Percentiles rank a stretch among this genome's conserved stretches.
These are phyloP conservation scores for Orthonyx spaldingii DNA, from an alignment of 2,113 vertebrate species.

Conservation along the genomic window DNA sequence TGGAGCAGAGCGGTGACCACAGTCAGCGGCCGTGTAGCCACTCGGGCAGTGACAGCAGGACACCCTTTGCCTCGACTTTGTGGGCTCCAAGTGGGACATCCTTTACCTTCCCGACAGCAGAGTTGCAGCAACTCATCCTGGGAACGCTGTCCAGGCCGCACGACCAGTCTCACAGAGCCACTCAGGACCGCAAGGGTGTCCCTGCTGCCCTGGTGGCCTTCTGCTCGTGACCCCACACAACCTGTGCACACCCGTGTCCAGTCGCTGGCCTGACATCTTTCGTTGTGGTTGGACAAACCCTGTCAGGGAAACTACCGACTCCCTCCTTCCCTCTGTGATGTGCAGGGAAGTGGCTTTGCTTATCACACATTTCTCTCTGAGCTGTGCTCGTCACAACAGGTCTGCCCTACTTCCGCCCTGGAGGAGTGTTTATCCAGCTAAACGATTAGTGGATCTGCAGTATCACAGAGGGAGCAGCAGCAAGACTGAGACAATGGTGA, in stretches of 20 bases:
- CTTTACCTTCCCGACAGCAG: too few relatives aligned
- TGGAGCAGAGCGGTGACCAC: fast-evolving
- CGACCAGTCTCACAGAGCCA: fast-evolving
- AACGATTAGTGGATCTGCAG: background rate
- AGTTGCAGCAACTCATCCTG: fast-evolving
- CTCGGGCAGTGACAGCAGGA: background rate
- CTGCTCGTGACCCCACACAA: background rate
- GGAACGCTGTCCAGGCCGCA: fast-evolving
- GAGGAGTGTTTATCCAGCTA: background rate
- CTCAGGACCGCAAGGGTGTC: fast-evolving
- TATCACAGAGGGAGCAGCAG: background rate
- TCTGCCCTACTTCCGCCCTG: background rate
- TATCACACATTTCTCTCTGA: background rate
- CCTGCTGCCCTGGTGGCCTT: too few relatives aligned
- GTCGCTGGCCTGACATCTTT: fast-evolving
- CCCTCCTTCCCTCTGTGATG: background rate
- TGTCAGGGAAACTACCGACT: fast-evolving
- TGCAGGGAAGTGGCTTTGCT: background rate
- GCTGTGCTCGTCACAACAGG: fast-evolving
- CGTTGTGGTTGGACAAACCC: background rate
- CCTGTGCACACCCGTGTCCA: fast-evolving
- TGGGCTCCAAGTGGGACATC: background rate
- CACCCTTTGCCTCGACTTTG: fast-evolving
- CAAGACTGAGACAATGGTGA: background rate
- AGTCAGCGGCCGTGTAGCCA: too few relatives aligned